Percentiles rank a stretch among this genome's conserved stretches.
Conservation (phyloP, 2,113 vertebrate genomes). For the Harpagus bidentatus region DNA sequence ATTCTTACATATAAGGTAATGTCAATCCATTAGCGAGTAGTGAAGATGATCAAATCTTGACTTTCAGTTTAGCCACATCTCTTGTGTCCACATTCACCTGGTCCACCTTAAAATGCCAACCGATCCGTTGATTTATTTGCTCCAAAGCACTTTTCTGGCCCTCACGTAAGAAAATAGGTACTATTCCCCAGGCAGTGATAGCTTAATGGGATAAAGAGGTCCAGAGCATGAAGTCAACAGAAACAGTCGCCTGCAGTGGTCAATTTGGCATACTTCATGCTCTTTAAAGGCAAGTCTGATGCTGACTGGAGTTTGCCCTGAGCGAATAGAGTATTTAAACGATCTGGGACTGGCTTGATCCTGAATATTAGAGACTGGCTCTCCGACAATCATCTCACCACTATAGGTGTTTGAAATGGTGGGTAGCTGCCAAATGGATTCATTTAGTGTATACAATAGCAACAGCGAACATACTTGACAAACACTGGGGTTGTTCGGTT, state of each 20-base stretch:
- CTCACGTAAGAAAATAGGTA: neutral
- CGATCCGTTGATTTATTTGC: neutral
- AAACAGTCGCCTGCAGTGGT: neutral
- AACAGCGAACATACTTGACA: neutral
- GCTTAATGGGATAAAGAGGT: neutral
- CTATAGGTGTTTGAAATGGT: neutral
- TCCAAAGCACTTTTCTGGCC: neutral
- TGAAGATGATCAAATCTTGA: neutral
- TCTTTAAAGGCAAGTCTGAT: neutral
- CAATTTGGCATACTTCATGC: neutral
- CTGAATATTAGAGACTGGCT: neutral
- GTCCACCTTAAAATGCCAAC: neutral
- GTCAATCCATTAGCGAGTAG: neutral
- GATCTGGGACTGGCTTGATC: neutral
- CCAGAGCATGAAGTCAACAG: neutral
- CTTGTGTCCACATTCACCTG: neutral
- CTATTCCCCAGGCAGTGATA: neutral
- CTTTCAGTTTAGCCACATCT: neutral
- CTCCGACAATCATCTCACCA: neutral
- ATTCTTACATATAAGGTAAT: neutral
- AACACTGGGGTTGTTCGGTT: neutral
- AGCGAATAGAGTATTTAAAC: neutral
- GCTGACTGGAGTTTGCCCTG: neutral
- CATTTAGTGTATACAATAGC: neutral
- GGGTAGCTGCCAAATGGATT: neutral